Evolutionary conservation across 2,888 invertebrate species (phyloP).

Genomic region (Phlogophora meticulosa): DNA sequence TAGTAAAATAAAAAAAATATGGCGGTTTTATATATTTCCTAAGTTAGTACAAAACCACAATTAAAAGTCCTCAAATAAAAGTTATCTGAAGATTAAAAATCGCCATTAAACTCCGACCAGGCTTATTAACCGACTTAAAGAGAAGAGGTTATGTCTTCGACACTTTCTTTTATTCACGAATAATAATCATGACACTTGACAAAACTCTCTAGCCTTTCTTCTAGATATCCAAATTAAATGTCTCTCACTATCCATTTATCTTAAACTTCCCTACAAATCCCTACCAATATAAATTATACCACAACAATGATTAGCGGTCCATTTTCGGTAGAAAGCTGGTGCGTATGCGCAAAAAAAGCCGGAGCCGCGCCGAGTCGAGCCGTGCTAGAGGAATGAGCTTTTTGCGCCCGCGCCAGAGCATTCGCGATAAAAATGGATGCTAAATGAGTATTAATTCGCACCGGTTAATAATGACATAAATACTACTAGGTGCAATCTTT

Average conservation of each 20-base stretch:
- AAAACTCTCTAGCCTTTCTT: neutral
- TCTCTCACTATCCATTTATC: neutral
- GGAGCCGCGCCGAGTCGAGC: slow-evolving; percentile 66
- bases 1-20: too few species aligned
- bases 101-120: too few species aligned
- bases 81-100: too few species aligned
- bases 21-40: too few species aligned
- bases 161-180: too few species aligned
- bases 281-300: slow-evolving; percentile 49
- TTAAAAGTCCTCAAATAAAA: too few species aligned
- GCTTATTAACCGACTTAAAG: neutral
- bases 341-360: slow-evolving; percentile 53
- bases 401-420: slow-evolving; percentile 79
- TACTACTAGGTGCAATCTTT: slow-evolving; percentile 82
- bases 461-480: slow-evolving; percentile 91
- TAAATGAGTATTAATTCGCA: slow-evolving; percentile 91
- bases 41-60: neutral
- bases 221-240: slow-evolving; percentile 7
- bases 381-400: slow-evolving; percentile 76
- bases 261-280: slow-evolving; percentile 23
- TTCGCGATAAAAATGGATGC: slow-evolving; percentile 86
- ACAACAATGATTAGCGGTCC: slow-evolving; percentile 74
- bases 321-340: slow-evolving; percentile 78
- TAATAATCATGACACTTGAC: neutral
- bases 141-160: neutral